Evolutionary conservation across 2,888 invertebrate species (phyloP).

Genomic region (Agriopis leucophaearia): DNA sequence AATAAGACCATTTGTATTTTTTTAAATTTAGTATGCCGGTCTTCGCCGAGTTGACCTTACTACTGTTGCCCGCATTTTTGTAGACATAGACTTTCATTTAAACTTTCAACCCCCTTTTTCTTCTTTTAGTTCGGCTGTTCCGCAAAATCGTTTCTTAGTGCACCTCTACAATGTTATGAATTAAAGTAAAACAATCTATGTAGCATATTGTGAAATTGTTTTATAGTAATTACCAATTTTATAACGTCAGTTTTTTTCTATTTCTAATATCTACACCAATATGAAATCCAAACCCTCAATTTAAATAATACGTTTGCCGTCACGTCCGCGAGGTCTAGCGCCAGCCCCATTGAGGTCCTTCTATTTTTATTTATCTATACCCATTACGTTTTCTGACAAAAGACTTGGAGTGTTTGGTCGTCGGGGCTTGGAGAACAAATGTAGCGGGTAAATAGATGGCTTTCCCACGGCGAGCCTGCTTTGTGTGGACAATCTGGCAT

Average conservation of each 20-base stretch:
- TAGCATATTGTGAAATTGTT: no score
- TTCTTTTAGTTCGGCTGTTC: no score
- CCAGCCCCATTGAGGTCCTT: slow-evolving; percentile 66
- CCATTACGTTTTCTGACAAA: slow-evolving; percentile 85
- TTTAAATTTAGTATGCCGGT: no score
- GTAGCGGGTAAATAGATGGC: slow-evolving; percentile 72
- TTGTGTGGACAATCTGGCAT: slow-evolving; percentile 38
- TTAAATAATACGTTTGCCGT: slow-evolving; percentile 43
- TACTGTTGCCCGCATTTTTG: no score
- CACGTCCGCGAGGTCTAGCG: slow-evolving; percentile 64
- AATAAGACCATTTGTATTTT: no score
- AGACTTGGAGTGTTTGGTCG: slow-evolving; percentile 82
- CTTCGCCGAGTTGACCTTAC: no score
- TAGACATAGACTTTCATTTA: no score
- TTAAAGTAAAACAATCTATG: no score
- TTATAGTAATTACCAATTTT: neutral
- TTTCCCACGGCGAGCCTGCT: slow-evolving; percentile 71
- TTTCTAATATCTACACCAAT: slow-evolving; percentile 26
- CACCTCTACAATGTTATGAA: no score
- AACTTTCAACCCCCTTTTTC: no score
- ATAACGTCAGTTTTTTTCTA: neutral
- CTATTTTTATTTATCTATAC: slow-evolving; percentile 79
- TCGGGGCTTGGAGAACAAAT: slow-evolving; percentile 71
- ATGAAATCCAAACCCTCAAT: slow-evolving; percentile 33
- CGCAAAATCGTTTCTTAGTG: no score